Conservation (phyloP, 1,140 invertebrate species). For the Macrosteles quadrilineatus region DNA sequence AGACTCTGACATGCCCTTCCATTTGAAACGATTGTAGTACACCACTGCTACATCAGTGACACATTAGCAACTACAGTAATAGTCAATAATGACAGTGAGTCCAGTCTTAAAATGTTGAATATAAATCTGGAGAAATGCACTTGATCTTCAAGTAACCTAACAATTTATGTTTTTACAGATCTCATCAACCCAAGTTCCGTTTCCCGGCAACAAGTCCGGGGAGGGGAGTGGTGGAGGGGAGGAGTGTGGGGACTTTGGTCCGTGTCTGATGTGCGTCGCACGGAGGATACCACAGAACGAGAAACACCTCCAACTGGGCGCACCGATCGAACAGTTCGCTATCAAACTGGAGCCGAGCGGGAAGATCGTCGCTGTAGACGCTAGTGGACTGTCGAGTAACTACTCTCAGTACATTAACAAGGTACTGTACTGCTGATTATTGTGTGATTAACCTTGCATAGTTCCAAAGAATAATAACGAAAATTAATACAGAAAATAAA, state of each 20-base stretch:
- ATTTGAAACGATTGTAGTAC: too few species aligned
- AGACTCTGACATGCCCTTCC: too few species aligned
- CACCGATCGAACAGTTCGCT: slow-evolving; percentile 83
- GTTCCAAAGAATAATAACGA: too few species aligned
- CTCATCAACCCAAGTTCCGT: slow-evolving; percentile 58
- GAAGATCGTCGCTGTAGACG: slow-evolving; percentile 79
- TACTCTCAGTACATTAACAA: slow-evolving; percentile 69
- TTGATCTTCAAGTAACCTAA: too few species aligned
- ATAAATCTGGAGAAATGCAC: too few species aligned
- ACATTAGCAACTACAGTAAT: too few species aligned
- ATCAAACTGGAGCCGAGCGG: slow-evolving; percentile 86
- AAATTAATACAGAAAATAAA: too few species aligned
- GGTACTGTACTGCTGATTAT: slow-evolving; percentile 50
- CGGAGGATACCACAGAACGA: slow-evolving; percentile 82
- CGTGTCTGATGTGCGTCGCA: slow-evolving; percentile 77
- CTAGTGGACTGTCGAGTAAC: slow-evolving; percentile 63
- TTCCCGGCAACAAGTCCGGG: slow-evolving; percentile 52
- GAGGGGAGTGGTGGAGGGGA: slow-evolving; percentile 49
- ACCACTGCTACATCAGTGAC: too few species aligned
- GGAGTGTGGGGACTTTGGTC: slow-evolving; percentile 57
- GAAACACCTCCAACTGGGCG: slow-evolving; percentile 62
- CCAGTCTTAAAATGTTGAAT: too few species aligned
- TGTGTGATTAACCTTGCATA: too few species aligned
- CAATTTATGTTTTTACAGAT: slow-evolving; percentile 48
- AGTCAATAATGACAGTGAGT: too few species aligned